Base-by-base conservation (phyloP, 2,888 invertebrate genomes). In the Parnassius smintheus region DNA sequence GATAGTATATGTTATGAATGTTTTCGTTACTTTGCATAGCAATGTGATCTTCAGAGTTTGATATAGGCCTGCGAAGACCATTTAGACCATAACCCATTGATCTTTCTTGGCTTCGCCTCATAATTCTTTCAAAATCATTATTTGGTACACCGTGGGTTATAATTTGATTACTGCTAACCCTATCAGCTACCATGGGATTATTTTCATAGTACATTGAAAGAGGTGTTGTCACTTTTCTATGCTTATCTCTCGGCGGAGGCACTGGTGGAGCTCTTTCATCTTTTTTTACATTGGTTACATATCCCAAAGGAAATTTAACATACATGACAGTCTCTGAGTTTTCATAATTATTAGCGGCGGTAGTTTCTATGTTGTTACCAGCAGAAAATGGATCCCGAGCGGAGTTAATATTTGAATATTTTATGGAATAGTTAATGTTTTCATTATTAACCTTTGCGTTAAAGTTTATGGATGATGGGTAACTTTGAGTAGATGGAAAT, bases 241-340 rank as follows among this genome's bases (percentile, higher is more conserved):
- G 92, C 68, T 95, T 96, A 82, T 95, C 96, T 71, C 95, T 90
- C n/a, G 96, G 96, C 0, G 96, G 96, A 42, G 96, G 96, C 3
- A 95, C 94, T 0, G 96, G 96, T 7, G 96, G 96, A 48, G 93
- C 75, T 55, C 90, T 92, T 58, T 88, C 88, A 53, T 92, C 91
- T 70, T 83, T 84, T 70, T 84, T 87, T 48, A 83, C 80, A 68
- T 86, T 86, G 50, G 85, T 83, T 8, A 90, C 85, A 72, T 90
- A 92, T 61, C 92, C 92, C 51, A 92, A 72, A 13, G 92, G 92
- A 80, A 93, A 92, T 74, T 92, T 92, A 22, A 92, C 87, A 63
- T 88, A 88, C 79, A 92, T 84, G 1, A 92, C 83, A 64, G 81
- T 88, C 45, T 91, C 89, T 18, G 85, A 80, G 70, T 80, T 89